Evolutionary conservation across 2,888 invertebrate genomes (phyloP).

Genomic region (Ochropleura plecta): DNA sequence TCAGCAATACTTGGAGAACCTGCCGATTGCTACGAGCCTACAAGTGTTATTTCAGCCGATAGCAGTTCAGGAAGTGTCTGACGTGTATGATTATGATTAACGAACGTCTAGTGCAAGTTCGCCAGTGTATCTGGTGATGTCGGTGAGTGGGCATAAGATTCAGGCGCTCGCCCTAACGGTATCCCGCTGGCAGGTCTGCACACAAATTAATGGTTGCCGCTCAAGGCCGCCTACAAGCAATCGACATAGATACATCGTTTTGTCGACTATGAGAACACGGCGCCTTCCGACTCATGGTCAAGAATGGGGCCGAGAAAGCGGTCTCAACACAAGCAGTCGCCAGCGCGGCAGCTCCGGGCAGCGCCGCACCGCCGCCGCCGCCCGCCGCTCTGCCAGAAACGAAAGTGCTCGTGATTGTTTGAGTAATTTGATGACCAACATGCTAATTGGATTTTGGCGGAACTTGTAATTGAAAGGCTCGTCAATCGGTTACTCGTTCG

Average conservation of each 20-base stretch:
- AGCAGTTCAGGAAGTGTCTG: conserved; percentile 46
- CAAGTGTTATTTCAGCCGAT: conserved; percentile 31
- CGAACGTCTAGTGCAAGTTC: conserved; percentile 57
- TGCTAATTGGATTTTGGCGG: conserved; percentile 72
- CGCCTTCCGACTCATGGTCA: conserved; percentile 83
- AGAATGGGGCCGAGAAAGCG: conserved; percentile 88
- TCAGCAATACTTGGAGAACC: conserved; percentile 14
- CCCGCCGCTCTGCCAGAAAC: conserved; percentile 62
- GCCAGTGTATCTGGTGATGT: conserved; percentile 76
- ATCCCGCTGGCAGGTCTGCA: conserved; percentile 85
- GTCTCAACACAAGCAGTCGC: conserved; percentile 74
- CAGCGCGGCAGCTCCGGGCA: conserved; percentile 64
- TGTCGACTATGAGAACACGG: conserved; percentile 88
- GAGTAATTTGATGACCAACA: conserved; percentile 70
- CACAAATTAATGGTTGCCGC: conserved; percentile 89
- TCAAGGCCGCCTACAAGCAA: conserved; percentile 90
- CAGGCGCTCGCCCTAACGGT: conserved; percentile 86
- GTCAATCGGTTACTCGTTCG: conserved; percentile 67
- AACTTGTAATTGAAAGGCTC: conserved; percentile 68
- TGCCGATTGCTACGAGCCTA: conserved; percentile 21
- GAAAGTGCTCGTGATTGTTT: conserved; percentile 73
- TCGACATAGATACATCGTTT: conserved; percentile 89
- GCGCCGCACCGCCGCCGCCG: conserved; percentile 59
- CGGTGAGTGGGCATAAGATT: conserved; percentile 81
- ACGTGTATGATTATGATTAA: conserved; percentile 48